Base-by-base conservation (phyloP, 92 coral and sea anemone genomes). In the Desmophyllum pertusum region DNA sequence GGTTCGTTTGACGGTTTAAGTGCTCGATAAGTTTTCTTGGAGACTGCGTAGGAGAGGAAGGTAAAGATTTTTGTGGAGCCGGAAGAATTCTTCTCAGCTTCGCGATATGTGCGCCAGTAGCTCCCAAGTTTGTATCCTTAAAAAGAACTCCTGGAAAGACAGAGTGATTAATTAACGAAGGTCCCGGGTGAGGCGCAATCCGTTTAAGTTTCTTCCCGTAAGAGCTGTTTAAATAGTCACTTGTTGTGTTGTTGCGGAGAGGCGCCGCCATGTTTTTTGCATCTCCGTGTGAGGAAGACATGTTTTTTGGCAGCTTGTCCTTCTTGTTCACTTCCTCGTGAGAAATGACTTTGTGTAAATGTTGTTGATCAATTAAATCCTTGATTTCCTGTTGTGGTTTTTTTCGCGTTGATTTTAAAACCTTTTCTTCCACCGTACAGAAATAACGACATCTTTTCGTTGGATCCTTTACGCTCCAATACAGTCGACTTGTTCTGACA, bases 401-500 rank as follows among this genome's bases (percentile, higher is more conserved):
- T 63, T 42, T 71, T 35, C 45, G 37, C 67, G 37, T 64, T 10
- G 73, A 41, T 52, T 81, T 70, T 5, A 78, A 57, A 52, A 77
- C 83, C 79, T 85, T 91, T 75, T 87, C 92, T 33, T 88, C 88
- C 55, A 92, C 87, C 15, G 88, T 81, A 61, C 98, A 94, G 36
- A 91, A 90, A 76, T 96, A 96, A 6, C 93, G 78, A 74, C 95
- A 90, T 17, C 99, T 93, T n/a, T 90, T 96, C 21, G 85, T 92
- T 35, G 99, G 99, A 80, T 96, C 94, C 23, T 76, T 73, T 6
- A 95, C 86, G 75, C 99, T 96, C 99, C 99, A 96, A 76, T 96
- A 96, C 43, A 94, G 55, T 10, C 99, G 93, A 70, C 97, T 92
- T 39, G 86, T 79, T 76, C 98, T 95, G 83, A 18, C 10, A 14